Evolutionary conservation across 2,797 vertebrate genomes (phyloP).

Genomic region (Craterocephalus amniculus): DNA sequence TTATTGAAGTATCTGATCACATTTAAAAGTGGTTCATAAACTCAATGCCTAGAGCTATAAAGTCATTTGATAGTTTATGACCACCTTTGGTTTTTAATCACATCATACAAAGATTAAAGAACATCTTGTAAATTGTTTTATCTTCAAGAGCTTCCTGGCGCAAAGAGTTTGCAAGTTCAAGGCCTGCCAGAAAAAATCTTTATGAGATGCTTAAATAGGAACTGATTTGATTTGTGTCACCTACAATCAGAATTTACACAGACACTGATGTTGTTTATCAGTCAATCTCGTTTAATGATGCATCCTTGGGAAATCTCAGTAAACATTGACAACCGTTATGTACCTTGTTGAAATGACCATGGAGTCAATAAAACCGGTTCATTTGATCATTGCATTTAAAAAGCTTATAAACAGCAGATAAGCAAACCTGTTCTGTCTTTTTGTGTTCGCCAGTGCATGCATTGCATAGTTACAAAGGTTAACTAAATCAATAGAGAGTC

Average conservation of each 20-base stretch:
- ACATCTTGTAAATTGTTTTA: neutral
- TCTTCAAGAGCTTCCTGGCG: neutral
- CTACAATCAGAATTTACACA: neutral
- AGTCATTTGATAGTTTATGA: neutral
- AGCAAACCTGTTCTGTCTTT: neutral
- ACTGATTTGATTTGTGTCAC: neutral
- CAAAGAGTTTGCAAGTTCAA: neutral
- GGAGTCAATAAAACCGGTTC: neutral
- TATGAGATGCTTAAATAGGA: neutral
- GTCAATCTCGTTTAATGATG: neutral
- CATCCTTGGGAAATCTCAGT: neutral
- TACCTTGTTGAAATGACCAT: neutral
- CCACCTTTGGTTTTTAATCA: neutral
- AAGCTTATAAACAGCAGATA: slow-evolving; percentile 9
- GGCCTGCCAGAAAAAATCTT: neutral
- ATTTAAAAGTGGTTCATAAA: neutral
- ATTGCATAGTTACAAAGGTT: slow-evolving; percentile 28
- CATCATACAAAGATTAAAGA: neutral
- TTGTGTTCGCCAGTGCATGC: neutral
- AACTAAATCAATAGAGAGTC: neutral
- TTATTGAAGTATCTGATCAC: neutral
- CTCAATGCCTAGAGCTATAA: too few species aligned
- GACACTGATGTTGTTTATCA: neutral
- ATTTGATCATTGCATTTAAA: neutral
- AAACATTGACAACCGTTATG: neutral